Base-by-base conservation (phyloP, 2,113 vertebrate species). In the Poeciliopsis retropinna region DNA sequence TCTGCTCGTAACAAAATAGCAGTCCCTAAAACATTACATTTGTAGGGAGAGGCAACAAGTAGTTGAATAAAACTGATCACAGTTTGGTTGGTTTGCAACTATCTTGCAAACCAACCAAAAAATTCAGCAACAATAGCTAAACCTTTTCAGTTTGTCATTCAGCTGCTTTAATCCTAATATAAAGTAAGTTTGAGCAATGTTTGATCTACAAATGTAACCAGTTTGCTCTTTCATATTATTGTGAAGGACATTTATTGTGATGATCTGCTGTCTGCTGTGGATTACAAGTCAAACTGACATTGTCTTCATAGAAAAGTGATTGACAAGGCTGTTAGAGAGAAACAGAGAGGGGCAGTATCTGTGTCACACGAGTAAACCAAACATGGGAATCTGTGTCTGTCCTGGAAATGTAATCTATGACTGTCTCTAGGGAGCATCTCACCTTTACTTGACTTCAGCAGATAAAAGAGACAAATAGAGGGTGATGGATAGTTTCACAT, bases 361-460 rank as follows among this genome's bases (percentile, higher is more conserved):
- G 17, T 47, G 44, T 47, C 44, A 47, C 44, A 19, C 65, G 60
- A 60, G 27, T 64, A 67, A 47, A 71, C 5, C 44, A 72, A 72
- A 81, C 61, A 72, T 70, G 85, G 75, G 75, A 81, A 80, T 83
- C 72, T 69, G 62, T 64, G 31, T 64, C 70, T 78, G 77, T 34
- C 25, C 64, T 72, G 60, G 64, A 78, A 84, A 80, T 60, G 28
- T 60, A 78, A 72, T 76, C 63, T 73, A 69, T 66, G 70, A 82
- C 64, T 72, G 68, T 76, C 54, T 72, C 75, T 60, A 27, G 65
- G 60, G 25, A 70, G 62, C 61, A 31, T 30, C 29, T 70, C 44
- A 85, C 60, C 68, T 79, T 67, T 61, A 31, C 31, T 71, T 47
- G 41, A 73, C 75, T 72, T 70, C 17, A 78, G 3, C 64, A 67